phyloP scores from a whole-genome alignment of 1,140 invertebrate species.

The Drosophila miranda region DNA sequence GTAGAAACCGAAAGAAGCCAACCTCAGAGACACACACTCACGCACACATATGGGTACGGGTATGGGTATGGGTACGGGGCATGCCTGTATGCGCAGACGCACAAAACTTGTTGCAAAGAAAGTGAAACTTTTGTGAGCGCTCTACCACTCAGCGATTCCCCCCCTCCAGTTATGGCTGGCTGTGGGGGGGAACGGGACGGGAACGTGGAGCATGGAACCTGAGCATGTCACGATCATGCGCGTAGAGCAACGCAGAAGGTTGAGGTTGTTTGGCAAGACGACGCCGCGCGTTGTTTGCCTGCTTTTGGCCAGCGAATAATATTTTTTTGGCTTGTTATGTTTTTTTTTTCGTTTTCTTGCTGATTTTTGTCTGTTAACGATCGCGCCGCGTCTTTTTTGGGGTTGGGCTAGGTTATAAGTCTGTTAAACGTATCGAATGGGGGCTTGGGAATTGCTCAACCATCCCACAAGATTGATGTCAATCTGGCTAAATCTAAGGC shows the following conservation, averaged over 20 bases:
- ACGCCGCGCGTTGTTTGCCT: neutral
- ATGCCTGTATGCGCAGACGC: conserved; percentile 17
- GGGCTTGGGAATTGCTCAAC: conserved; percentile 53
- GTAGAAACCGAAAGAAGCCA: conserved; percentile 70
- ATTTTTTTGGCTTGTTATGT: conserved; percentile 33
- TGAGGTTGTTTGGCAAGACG: conserved; percentile 69
- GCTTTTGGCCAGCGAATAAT: conserved; percentile 36
- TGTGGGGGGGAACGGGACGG: conserved; percentile 18
- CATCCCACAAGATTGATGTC: conserved; percentile 45
- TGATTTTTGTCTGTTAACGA: conserved; percentile 42
- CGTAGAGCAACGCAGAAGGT: conserved; percentile 67
- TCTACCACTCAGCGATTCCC: neutral
- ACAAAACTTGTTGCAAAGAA: conserved; percentile 79
- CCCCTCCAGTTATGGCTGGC: neutral
- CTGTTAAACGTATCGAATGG: conserved; percentile 53
- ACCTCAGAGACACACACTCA: too few species aligned
- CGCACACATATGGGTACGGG: neutral
- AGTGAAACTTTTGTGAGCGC: conserved; percentile 69
- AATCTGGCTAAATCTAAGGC: conserved; percentile 28
- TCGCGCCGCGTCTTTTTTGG: conserved; percentile 19
- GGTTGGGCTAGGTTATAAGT: conserved; percentile 74
- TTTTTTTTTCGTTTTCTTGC: conserved; percentile 34
- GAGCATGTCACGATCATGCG: conserved; percentile 65
- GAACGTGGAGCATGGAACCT: conserved; percentile 39
- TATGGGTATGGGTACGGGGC: conserved; percentile 6